These are phyloP conservation scores for Pteria penguin DNA, from an alignment of 2,888 invertebrate genomes.

Conservation along the genomic window DNA sequence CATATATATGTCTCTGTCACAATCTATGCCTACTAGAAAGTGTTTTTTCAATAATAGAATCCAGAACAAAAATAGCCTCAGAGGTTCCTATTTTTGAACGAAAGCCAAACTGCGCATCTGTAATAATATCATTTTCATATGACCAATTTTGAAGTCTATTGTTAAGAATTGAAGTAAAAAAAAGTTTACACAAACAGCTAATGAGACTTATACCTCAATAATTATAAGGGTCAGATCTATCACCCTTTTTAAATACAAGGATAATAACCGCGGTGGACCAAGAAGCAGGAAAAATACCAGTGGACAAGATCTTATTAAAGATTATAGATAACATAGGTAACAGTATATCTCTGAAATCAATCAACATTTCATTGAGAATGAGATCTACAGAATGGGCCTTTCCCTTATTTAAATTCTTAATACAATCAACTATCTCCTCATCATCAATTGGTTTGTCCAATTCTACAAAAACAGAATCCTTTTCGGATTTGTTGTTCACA, in stretches of 20 bases:
- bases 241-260: slow-evolving; percentile 41
- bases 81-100: slow-evolving; percentile 21
- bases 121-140: slow-evolving; percentile 30
- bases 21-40: no score
- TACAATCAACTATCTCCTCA: slow-evolving; percentile 17
- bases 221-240: slow-evolving; percentile 36
- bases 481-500: no score
- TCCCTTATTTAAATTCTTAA: slow-evolving; percentile 18
- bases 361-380: slow-evolving; percentile 40
- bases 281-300: slow-evolving; percentile 29
- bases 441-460: not conserved
- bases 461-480: slow-evolving; percentile 3
- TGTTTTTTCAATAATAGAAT: no score
- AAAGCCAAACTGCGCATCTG: slow-evolving; percentile 42
- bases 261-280: slow-evolving; percentile 34
- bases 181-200: slow-evolving; percentile 40
- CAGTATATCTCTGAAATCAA: slow-evolving; percentile 16
- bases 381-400: slow-evolving; percentile 25
- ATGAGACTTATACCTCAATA: slow-evolving; percentile 45
- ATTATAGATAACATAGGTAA: slow-evolving; percentile 14
- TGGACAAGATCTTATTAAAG: slow-evolving; percentile 40
- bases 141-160: slow-evolving; percentile 29
- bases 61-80: slow-evolving; percentile 38
- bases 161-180: slow-evolving; percentile 44
- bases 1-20: no score